Base-by-base conservation (phyloP, 2,797 vertebrate genomes). In the Adelosebastes latens region DNA sequence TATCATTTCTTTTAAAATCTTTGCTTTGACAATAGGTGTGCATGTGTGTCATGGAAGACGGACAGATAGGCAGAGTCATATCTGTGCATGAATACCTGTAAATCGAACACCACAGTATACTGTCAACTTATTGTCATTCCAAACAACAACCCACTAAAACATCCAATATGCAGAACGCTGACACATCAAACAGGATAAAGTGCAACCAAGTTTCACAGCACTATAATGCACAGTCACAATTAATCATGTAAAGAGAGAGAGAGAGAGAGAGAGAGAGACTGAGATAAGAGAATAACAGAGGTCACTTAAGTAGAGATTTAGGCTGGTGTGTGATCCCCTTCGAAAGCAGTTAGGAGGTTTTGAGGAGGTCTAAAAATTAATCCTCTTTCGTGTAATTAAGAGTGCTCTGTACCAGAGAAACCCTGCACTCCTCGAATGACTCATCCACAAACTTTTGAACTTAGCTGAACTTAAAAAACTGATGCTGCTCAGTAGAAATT, bases 331-430 rank as follows among this genome's bases (percentile, higher is more conserved):
- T 80, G 65, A 83, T 80, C 73, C 53, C 55, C 2, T 46, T 32
- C 56, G 29, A 76, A 24, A 77, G 60, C 56, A 69, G 65, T 25
- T 81, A 77, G 81, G 61, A 85, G 62, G 64, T 64, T 72, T 76
- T 70, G 49, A 8, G 2, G 10, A 77, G 39, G 39, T 72, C 72
- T 34, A 42, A 67, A 67, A 81, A 67, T 61, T 2, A 81, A 83
- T 71, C 84, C 61, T 83, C 56, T 79, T 80, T 39, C 10, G 49
- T 77, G 62, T 77, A 68, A 80, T 70, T 71, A 77, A 53, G 31
- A 66, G 5, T 52, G 25, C 8, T 42, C 4, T 78, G 20, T 11
- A 34, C 60, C 4, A 1, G 7, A 72, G 39, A 46, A 71, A 32
- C 6, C 34, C 60, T 1, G 27, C 18, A 36, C 27, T 60, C 71